A percentile compares a stretch with the other conserved stretches of the same genome.
Conservation (phyloP, 2,797 vertebrate species). For the Characodon lateralis region DNA sequence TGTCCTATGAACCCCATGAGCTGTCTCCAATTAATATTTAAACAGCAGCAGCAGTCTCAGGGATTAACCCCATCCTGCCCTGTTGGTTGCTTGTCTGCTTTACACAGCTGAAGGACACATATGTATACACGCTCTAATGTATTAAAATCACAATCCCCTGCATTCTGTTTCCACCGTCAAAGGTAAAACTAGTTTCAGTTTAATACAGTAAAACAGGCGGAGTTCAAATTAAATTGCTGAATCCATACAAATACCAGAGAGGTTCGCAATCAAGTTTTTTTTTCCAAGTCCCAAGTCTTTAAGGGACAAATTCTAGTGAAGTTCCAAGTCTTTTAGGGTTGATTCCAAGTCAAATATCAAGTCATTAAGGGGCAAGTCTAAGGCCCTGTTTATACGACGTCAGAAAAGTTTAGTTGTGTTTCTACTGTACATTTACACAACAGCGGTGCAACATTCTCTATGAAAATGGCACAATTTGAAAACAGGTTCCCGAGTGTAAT, state of each 20-base stretch:
- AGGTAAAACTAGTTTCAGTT: background rate
- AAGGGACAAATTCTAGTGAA: background rate
- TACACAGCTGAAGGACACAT: constrained; percentile 23
- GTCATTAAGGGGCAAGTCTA: background rate
- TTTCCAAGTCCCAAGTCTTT: background rate
- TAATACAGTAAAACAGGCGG: background rate
- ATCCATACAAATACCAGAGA: background rate
- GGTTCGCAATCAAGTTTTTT: background rate
- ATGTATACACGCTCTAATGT: background rate
- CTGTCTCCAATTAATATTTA: constrained; percentile 28
- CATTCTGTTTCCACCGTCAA: background rate
- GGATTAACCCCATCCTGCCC: constrained; percentile 62
- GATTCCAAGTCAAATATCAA: background rate
- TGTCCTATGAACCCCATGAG: background rate
- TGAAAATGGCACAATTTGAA: too few species aligned
- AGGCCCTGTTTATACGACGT: too few species aligned
- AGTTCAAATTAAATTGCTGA: too few species aligned
- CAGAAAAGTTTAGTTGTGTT: too few species aligned
- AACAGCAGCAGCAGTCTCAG: constrained; percentile 39
- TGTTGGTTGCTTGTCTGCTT: constrained; percentile 39
- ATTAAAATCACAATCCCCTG: background rate
- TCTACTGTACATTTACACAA: too few species aligned
- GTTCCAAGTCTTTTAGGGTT: background rate
- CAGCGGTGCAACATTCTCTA: too few species aligned
- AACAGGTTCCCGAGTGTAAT: too few species aligned